These are phyloP conservation scores for Teleopsis dalmanni DNA, from an alignment of 1,140 invertebrate genomes.

Conservation along the genomic window DNA sequence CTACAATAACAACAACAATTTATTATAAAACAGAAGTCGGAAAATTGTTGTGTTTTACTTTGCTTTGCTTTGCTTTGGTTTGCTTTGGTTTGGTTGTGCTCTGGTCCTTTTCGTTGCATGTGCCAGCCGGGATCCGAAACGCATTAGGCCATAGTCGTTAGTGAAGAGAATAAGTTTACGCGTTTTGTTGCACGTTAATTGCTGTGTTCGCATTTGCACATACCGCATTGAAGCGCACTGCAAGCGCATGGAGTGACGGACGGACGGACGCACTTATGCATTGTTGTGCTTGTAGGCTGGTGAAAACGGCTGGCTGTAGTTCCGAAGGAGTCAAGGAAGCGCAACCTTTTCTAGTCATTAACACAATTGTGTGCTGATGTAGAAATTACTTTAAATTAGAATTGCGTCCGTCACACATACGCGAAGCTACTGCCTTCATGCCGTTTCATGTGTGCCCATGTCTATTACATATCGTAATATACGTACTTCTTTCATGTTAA, in stretches of 20 bases:
- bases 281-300: not conserved
- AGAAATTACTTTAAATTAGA: slow-evolving; percentile 40
- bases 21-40: slow-evolving; percentile 9
- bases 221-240: too few species aligned
- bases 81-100: slow-evolving; percentile 31
- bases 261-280: not conserved
- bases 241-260: slow-evolving; percentile 15
- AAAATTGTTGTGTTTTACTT: slow-evolving; percentile 11
- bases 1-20: not conserved
- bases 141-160: not conserved
- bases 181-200: slow-evolving; percentile 30
- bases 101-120: not conserved
- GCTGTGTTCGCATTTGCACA: not conserved
- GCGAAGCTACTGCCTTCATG: too few species aligned
- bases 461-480: too few species aligned
- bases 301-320: not conserved
- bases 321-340: not conserved
- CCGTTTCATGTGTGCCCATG: too few species aligned
- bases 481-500: too few species aligned
- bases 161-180: not conserved
- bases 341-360: slow-evolving; percentile 39
- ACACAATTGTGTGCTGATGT: slow-evolving; percentile 26
- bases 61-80: slow-evolving; percentile 15
- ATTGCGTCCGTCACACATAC: slow-evolving; percentile 40
- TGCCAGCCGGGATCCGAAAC: not conserved